Conservation (phyloP, 2,888 invertebrate genomes). For the Phasia obesa region DNA sequence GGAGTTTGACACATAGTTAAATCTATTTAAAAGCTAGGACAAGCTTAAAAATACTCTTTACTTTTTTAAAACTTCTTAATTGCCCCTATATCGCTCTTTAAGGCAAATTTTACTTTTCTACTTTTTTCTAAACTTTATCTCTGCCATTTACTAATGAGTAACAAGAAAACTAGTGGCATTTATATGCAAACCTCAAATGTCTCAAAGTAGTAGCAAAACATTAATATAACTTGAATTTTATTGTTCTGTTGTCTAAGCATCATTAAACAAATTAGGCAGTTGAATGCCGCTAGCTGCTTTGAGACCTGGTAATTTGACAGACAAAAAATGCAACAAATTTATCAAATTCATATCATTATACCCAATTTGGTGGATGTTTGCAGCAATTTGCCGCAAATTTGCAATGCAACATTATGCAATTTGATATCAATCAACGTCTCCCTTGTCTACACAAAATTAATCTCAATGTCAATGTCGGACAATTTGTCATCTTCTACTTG, state of each 20-base stretch:
- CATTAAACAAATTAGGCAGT: constrained; percentile 39
- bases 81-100: too few species aligned
- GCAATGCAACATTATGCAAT: constrained; percentile 61
- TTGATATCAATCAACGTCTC: constrained; percentile 70
- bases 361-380: background rate
- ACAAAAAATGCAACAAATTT: constrained; percentile 13
- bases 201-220: background rate
- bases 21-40: too few species aligned
- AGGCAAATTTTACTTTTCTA: too few species aligned
- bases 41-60: too few species aligned
- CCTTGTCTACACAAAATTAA: constrained; percentile 67
- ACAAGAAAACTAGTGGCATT: background rate
- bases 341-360: background rate
- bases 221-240: constrained; percentile 21
- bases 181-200: background rate
- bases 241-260: constrained; percentile 22
- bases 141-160: too few species aligned
- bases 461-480: constrained; percentile 69
- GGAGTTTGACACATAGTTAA: too few species aligned
- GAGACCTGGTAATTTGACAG: background rate
- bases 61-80: too few species aligned
- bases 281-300: constrained; percentile 15
- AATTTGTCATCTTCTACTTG: constrained; percentile 70
- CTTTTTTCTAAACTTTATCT: too few species aligned
- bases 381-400: constrained; percentile 47